Conservation (phyloP, 2,113 vertebrate species). For the Sceloporus undulatus region DNA sequence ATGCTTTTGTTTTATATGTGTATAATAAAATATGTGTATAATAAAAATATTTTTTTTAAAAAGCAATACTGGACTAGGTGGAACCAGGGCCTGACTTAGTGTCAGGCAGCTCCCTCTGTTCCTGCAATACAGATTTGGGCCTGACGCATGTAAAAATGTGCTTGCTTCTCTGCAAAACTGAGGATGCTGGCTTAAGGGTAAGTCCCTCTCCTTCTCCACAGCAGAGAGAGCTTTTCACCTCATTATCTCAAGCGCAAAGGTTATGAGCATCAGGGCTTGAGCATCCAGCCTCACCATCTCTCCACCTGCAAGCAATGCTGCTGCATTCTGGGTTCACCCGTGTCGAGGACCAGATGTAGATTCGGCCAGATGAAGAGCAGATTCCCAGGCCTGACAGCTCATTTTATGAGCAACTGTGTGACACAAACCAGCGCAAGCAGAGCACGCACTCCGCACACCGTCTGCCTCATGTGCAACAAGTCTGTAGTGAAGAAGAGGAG, state of each 20-base stretch:
- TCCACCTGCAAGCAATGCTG: background rate
- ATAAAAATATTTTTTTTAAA: too few species aligned
- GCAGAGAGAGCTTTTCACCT: slow-evolving; percentile 20
- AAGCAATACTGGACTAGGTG: too few species aligned
- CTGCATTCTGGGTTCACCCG: background rate
- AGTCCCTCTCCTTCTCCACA: background rate
- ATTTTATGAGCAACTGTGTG: background rate
- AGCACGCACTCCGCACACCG: background rate
- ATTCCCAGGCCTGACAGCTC: background rate
- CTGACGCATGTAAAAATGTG: too few species aligned
- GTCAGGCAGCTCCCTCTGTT: too few species aligned
- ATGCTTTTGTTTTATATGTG: too few species aligned
- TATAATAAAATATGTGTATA: too few species aligned
- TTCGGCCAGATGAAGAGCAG: background rate
- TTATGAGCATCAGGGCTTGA: background rate
- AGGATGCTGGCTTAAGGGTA: background rate
- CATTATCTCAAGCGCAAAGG: background rate
- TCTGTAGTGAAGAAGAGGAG: background rate
- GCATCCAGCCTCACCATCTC: too few species aligned
- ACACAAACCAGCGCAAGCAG: background rate
- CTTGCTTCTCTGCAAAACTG: background rate
- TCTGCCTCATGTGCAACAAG: background rate
- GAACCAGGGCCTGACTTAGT: too few species aligned
- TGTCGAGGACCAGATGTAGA: too few species aligned
- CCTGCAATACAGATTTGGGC: background rate